Percentiles rank a stretch among this genome's conserved stretches.
Conservation (phyloP, 1,140 invertebrate genomes). For the honey bee (Apis mellifera) region DNA sequence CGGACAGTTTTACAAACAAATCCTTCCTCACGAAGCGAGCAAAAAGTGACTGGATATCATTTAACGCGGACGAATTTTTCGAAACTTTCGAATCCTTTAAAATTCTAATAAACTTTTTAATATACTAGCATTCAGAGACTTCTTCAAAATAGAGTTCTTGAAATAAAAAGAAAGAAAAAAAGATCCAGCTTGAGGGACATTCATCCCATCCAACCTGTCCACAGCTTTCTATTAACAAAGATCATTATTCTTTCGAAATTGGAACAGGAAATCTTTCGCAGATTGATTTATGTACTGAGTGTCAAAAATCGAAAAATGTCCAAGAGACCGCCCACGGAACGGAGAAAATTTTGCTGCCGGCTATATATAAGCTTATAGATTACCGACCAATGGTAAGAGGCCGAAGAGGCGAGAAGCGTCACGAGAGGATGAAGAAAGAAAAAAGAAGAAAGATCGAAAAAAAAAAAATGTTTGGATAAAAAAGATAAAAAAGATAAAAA, state of each 20-base stretch:
- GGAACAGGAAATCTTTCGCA: background rate
- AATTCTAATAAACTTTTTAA: no score
- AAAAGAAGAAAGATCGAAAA: background rate
- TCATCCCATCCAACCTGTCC: background rate
- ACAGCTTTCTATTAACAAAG: background rate
- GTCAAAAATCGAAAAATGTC: slow-evolving; percentile 19
- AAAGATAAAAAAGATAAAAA: no score
- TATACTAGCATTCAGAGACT: no score
- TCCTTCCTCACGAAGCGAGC: no score
- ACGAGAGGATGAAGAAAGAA: background rate
- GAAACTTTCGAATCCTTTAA: no score
- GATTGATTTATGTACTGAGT: slow-evolving; percentile 7
- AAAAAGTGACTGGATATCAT: no score
- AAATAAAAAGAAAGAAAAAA: no score
- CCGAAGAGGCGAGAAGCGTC: no score
- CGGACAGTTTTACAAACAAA: no score
- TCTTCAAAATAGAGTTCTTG: no score
- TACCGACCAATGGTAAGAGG: background rate
- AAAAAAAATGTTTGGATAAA: background rate
- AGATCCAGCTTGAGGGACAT: no score
- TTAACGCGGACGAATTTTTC: no score
- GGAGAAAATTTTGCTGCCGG: slow-evolving; percentile 20
- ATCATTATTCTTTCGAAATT: background rate
- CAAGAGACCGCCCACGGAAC: background rate
- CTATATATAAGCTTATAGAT: background rate